These are phyloP conservation scores for Tenthredo scrophulariae DNA, from an alignment of 2,888 invertebrate genomes.

Conservation along the genomic window DNA sequence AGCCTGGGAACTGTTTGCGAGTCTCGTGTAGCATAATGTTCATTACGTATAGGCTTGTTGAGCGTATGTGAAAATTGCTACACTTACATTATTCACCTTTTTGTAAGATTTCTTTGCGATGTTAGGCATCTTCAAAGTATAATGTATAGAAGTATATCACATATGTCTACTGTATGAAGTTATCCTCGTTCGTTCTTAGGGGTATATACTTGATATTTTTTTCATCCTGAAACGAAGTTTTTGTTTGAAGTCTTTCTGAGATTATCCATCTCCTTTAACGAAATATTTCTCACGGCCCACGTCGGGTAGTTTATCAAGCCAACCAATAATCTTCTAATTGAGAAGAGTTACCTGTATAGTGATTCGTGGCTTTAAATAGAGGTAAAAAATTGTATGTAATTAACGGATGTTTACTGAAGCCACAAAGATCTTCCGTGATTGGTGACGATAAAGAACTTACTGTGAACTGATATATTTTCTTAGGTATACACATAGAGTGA, in stretches of 20 bases:
- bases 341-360: slow-evolving; percentile 7
- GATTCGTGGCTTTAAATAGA: neutral
- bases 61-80: slow-evolving; percentile 38
- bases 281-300: slow-evolving; percentile 34
- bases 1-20: slow-evolving; percentile 24
- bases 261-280: neutral
- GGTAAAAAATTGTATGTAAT: slow-evolving; percentile 23
- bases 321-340: slow-evolving; percentile 42
- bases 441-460: slow-evolving; percentile 13
- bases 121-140: too few relatives aligned
- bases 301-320: slow-evolving; percentile 39
- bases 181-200: neutral
- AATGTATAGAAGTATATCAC: neutral
- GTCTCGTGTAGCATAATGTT: slow-evolving; percentile 10
- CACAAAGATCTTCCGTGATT: slow-evolving; percentile 16
- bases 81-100: slow-evolving; percentile 23
- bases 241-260: neutral
- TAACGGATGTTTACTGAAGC: slow-evolving; percentile 24
- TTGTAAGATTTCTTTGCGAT: neutral
- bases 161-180: neutral
- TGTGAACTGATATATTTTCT: neutral
- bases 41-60: neutral
- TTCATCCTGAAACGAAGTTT: neutral
- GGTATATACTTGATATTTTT: slow-evolving; percentile 27
- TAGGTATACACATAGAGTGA: neutral